These are phyloP conservation scores for Pseudotriccus pelzelni DNA, from an alignment of 2,797 vertebrate genomes.

Conservation along the genomic window DNA sequence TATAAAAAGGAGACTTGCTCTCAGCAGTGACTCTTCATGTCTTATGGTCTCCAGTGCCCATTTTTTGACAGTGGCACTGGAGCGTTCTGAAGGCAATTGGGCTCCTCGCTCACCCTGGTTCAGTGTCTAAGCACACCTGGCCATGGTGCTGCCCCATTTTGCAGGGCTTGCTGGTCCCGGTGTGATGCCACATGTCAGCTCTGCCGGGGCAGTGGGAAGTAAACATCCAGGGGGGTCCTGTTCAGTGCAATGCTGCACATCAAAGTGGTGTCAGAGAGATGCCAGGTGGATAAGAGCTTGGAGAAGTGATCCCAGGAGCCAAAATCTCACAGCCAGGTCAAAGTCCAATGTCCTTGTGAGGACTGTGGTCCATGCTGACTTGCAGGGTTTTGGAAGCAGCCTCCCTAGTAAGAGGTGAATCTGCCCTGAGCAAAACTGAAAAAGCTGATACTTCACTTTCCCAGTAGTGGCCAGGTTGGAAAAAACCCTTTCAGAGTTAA, in stretches of 20 bases:
- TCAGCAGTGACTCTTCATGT: neutral
- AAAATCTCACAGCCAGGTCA: neutral
- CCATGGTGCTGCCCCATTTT: fast-evolving
- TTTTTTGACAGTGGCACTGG: neutral
- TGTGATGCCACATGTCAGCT: neutral
- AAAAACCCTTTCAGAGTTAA: neutral
- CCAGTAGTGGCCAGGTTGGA: neutral
- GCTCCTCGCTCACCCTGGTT: neutral
- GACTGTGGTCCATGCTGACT: neutral
- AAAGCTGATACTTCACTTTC: neutral
- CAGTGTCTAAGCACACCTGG: neutral
- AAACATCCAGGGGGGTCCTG: neutral
- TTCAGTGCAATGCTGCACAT: fast-evolving
- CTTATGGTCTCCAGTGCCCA: neutral
- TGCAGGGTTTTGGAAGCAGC: conserved; percentile 3
- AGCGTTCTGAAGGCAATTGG: fast-evolving
- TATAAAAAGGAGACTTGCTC: neutral
- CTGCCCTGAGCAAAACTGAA: conserved; percentile 25
- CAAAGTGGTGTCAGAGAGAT: neutral
- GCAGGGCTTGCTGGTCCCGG: neutral
- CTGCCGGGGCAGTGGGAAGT: fast-evolving
- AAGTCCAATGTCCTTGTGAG: conserved; percentile 13
- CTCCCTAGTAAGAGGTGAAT: neutral
- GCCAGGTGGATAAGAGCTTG: neutral
- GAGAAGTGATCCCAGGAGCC: neutral